A percentile compares a stretch with the other conserved stretches of the same genome.
Evolutionary conservation across 92 coral and sea anemone genomes (phyloP).

Genomic region (Scolanthus callimorphus): DNA sequence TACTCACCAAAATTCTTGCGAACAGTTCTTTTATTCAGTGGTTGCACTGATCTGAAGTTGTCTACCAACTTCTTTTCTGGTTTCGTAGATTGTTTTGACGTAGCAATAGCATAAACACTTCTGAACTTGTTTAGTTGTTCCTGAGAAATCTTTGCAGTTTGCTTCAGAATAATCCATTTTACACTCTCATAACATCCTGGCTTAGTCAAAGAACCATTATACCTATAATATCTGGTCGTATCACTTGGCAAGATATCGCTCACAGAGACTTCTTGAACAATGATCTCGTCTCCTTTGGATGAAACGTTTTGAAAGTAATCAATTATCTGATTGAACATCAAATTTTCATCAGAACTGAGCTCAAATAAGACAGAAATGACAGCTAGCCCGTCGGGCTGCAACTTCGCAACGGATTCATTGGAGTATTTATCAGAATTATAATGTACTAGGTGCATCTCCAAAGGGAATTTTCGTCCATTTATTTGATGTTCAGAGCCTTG

Average conservation of each 20-base stretch:
- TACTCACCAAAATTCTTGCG: constrained; percentile 80
- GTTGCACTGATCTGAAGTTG: constrained; percentile 82
- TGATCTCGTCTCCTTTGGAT: constrained; percentile 18
- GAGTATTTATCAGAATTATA: constrained; percentile 51
- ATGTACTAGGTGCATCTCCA: constrained; percentile 86
- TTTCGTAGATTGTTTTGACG: constrained; percentile 28
- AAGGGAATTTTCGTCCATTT: constrained; percentile 54
- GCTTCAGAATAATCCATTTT: constrained; percentile 83
- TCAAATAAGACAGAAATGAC: constrained; percentile 56
- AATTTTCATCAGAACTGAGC: constrained; percentile 31
- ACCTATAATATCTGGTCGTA: constrained; percentile 53
- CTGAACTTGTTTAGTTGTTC: constrained; percentile 54
- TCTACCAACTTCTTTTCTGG: constrained; percentile 33
- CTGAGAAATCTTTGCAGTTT: constrained; percentile 46
- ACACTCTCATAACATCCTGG: constrained; percentile 88
- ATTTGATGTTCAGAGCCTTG: constrained; percentile 88
- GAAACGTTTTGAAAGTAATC: constrained; percentile 31
- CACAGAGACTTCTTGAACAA: constrained; percentile 25
- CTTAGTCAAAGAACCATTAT: constrained; percentile 85
- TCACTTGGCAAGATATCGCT: constrained; percentile 52
- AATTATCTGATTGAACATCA: constrained; percentile 28
- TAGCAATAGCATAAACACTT: constrained; percentile 19
- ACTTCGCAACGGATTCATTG: constrained; percentile 25
- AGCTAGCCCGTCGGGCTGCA: constrained; percentile 50
- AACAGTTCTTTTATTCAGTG: constrained; percentile 64